phyloP scores from a whole-genome alignment of 2,113 vertebrate genomes.

The Chascanopsetta lugubris region DNA sequence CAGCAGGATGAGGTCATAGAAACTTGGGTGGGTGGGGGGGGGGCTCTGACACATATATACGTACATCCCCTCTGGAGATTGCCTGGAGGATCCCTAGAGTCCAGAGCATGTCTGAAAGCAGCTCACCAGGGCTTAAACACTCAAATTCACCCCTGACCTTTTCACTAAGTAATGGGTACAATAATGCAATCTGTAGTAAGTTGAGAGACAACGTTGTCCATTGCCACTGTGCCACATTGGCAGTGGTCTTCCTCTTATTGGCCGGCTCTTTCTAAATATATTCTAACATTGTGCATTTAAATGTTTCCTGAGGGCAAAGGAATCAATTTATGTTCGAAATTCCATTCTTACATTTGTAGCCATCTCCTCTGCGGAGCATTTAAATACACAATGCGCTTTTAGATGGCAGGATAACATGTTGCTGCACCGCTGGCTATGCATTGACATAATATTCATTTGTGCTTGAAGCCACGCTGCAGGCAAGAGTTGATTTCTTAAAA shows the following conservation, averaged over 20 bases:
- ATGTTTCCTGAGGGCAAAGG: constrained; percentile 58
- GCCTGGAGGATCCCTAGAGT: no score
- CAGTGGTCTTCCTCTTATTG: constrained; percentile 33
- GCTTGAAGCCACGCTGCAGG: constrained; percentile 77
- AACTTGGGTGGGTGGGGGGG: no score
- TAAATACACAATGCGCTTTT: constrained; percentile 72
- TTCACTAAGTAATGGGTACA: constrained; percentile 19
- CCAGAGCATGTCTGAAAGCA: no score
- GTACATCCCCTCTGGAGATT: no score
- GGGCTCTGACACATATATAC: no score
- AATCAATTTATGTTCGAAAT: constrained; percentile 65
- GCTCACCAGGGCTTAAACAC: not conserved
- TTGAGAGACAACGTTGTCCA: not conserved
- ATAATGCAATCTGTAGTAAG: not conserved
- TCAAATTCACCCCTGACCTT: constrained; percentile 14
- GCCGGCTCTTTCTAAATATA: constrained; percentile 30
- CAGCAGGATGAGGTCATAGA: no score
- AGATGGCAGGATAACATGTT: constrained; percentile 46
- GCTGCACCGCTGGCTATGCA: constrained; percentile 50
- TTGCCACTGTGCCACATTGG: not conserved
- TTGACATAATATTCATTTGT: constrained; percentile 67
- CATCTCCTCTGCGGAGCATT: constrained; percentile 69
- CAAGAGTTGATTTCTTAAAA: constrained; percentile 82
- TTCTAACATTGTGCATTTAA: constrained; percentile 49
- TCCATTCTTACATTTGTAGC: constrained; percentile 67